These are phyloP conservation scores for Nymphalis c-album DNA, from an alignment of 2,888 invertebrate genomes.

Conservation along the genomic window DNA sequence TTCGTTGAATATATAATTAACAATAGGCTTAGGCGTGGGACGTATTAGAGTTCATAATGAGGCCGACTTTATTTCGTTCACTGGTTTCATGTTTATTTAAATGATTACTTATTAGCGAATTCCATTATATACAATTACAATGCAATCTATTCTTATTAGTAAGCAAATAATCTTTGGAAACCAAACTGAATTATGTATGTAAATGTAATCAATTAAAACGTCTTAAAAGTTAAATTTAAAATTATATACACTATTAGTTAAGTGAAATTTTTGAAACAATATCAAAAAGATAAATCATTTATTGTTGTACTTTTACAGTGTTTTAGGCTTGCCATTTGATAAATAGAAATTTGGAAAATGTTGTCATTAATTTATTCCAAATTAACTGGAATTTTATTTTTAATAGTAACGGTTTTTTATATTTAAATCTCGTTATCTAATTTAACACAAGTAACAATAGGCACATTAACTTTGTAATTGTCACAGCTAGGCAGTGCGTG, in stretches of 20 bases:
- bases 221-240: too few relatives aligned
- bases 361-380: background rate
- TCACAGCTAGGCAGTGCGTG: constrained; percentile 43
- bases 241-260: too few relatives aligned
- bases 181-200: too few relatives aligned
- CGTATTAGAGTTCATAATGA: constrained; percentile 16
- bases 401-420: background rate
- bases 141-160: too few relatives aligned
- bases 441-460: constrained; percentile 30
- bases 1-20: constrained; percentile 51
- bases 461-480: constrained; percentile 39
- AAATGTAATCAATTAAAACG: too few relatives aligned
- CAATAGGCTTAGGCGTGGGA: constrained; percentile 41
- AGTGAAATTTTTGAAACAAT: too few relatives aligned
- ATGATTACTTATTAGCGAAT: background rate
- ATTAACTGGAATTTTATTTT: background rate
- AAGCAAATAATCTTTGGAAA: too few relatives aligned
- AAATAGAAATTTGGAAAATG: too few relatives aligned
- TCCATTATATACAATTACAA: too few relatives aligned
- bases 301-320: too few relatives aligned
- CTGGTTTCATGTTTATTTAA: constrained; percentile 16
- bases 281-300: too few relatives aligned
- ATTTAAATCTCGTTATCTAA: constrained; percentile 18
- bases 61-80: constrained; percentile 19
- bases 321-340: too few relatives aligned